These are phyloP conservation scores for Ictidomys tridecemlineatus DNA, from an alignment of 2,113 vertebrate species.

Conservation along the genomic window DNA sequence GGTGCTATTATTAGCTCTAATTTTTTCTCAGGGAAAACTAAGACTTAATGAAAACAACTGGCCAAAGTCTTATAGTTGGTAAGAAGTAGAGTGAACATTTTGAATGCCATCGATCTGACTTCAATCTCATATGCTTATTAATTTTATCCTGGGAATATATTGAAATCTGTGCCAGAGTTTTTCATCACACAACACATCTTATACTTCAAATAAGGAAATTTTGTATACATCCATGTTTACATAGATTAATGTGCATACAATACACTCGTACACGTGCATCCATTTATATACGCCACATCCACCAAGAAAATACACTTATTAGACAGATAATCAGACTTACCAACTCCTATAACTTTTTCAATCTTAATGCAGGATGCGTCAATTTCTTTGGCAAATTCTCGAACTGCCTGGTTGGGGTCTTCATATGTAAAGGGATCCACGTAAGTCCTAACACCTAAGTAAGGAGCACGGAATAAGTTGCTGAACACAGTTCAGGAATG, in stretches of 20 bases:
- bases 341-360: constrained; percentile 99
- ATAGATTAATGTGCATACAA: neutral
- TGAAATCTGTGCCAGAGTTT: neutral
- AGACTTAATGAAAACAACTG: neutral
- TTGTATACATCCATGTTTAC: neutral
- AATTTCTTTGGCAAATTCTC: constrained; percentile 99
- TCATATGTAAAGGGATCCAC: constrained; percentile 99
- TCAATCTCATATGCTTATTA: neutral
- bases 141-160: neutral
- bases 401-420: constrained; percentile 98
- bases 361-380: constrained; percentile 99
- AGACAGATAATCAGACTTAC: constrained; percentile 88
- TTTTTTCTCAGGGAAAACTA: neutral
- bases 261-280: neutral
- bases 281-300: neutral
- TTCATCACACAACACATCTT: neutral
- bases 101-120: neutral
- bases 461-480: constrained; percentile 77
- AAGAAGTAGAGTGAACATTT: neutral
- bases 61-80: neutral
- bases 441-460: constrained; percentile 96
- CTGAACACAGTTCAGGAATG: constrained; percentile 58
- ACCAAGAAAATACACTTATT: constrained; percentile 50
- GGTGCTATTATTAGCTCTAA: neutral
- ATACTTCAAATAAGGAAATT: neutral